Conservation (phyloP, 2,888 invertebrate genomes). For the Caenorhabditis sp. region DNA sequence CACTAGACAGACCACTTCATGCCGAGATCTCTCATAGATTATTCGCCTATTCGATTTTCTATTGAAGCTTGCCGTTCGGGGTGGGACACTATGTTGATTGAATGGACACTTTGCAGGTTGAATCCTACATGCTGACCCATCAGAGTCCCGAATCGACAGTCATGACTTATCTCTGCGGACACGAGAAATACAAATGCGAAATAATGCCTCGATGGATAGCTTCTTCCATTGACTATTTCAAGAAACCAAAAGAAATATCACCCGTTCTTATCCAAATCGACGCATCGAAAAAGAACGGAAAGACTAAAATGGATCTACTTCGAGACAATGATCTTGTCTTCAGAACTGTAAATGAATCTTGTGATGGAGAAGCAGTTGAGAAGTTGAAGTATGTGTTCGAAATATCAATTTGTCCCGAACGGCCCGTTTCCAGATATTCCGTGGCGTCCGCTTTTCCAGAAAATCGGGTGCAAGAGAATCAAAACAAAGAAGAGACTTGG, state of each 20-base stretch:
- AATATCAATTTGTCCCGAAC: no score
- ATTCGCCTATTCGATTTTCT: not conserved
- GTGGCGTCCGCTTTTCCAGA: not conserved
- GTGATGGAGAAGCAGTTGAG: slow-evolving; percentile 9
- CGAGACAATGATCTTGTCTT: slow-evolving; percentile 31
- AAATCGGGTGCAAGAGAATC: not conserved
- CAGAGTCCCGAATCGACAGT: slow-evolving; percentile 46
- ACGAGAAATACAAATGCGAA: slow-evolving; percentile 35
- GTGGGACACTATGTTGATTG: no score
- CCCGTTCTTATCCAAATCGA: slow-evolving; percentile 46
- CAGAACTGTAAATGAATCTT: slow-evolving; percentile 23
- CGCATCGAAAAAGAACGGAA: slow-evolving; percentile 9
- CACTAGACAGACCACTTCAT: not conserved
- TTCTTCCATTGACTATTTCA: slow-evolving; percentile 49
- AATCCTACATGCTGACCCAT: slow-evolving; percentile 33
- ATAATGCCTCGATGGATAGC: slow-evolving; percentile 34
- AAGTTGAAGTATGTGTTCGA: not conserved
- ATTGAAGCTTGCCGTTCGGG: not conserved
- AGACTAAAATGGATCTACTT: slow-evolving; percentile 50
- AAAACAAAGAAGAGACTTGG: not conserved
- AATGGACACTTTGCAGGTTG: slow-evolving; percentile 36
- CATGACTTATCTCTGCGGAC: slow-evolving; percentile 41
- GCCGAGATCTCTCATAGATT: no score
- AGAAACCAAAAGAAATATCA: slow-evolving; percentile 14
- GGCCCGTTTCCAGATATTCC: not conserved